Base-by-base conservation (phyloP, 2,888 invertebrate genomes). In the Subacronicta megacephala region DNA sequence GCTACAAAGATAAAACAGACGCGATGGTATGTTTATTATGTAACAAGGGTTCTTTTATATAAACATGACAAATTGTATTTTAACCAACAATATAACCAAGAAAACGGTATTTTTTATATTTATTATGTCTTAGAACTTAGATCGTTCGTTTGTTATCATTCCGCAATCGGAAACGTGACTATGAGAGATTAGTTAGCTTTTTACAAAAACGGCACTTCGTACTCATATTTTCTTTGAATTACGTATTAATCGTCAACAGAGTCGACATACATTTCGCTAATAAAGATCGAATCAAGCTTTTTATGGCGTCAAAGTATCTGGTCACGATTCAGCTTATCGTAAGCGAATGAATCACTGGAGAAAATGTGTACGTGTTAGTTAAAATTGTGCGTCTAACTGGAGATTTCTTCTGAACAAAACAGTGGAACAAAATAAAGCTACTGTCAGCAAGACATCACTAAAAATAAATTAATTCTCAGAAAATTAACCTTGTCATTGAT, bases 121-220 rank as follows among this genome's bases (percentile, higher is more conserved):
- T 42, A 17, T 57, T 41, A 58, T 36, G 45, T 60, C 60, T 43
- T 55, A 38, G 53, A 63, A 67, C 58, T 42, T n/a, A 31, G 61
- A 56, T 47, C 40, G 12, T 40, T 47, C 7, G 31, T 37, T 47
- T 63, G 52, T 71, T 74, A 75, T 75, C 72, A 62, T 58, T 72
- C 56, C 31, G 65, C 68, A 67, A 75, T 73, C 70, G 53, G 16
- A 68, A 70, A 75, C 75, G 73, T 75, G 75, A 75, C 75, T 62
- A 61, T 53, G 58, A 60, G 55, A 68, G 75, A 71, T 75, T 65
- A 66, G 62, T 54, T 29, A 38, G 15, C 37, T 46, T 67, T 60
- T 47, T 55, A 54, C 60, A 40, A 68, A 62, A 75, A 75, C 75
- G 75, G 71, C 62, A 75, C 75, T 47, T 62, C 38, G 31, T 53